These are phyloP conservation scores for Leptarthrus brevirostris DNA, from an alignment of 2,888 invertebrate genomes.

Conservation along the genomic window DNA sequence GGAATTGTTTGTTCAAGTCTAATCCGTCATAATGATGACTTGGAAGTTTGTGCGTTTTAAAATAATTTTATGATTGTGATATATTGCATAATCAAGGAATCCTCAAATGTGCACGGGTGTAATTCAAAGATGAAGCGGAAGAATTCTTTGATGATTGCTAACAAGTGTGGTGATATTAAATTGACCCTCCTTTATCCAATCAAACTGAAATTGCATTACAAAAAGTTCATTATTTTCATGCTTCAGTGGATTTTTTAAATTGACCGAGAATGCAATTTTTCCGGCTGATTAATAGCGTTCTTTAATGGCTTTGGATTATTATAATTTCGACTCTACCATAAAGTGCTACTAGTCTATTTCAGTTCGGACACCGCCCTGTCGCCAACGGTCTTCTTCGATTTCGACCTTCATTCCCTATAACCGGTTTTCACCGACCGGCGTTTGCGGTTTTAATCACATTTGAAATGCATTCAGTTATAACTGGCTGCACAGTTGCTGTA, in stretches of 20 bases:
- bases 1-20: too few species aligned
- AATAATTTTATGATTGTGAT: constrained; percentile 5
- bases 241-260: constrained; percentile 49
- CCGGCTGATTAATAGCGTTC: constrained; percentile 9
- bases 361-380: constrained; percentile 4
- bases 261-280: constrained; percentile 15
- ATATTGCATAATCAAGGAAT: not conserved
- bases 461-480: not conserved
- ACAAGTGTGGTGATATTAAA: not conserved
- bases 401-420: constrained; percentile 2
- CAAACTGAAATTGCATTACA: constrained; percentile 22
- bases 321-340: constrained; percentile 7
- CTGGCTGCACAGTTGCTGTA: too few species aligned
- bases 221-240: constrained; percentile 49
- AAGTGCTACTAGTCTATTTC: constrained; percentile 18
- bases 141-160: not conserved
- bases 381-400: not conserved
- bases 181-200: constrained; percentile 21
- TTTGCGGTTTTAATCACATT: not conserved
- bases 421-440: not conserved
- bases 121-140: not conserved
- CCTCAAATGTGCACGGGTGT: not conserved
- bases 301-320: constrained; percentile 25
- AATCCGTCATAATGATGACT: constrained; percentile 11
- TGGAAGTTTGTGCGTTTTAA: constrained; percentile 11